Conservation (phyloP, 2,888 invertebrate species). For the Anoncus sp. region DNA sequence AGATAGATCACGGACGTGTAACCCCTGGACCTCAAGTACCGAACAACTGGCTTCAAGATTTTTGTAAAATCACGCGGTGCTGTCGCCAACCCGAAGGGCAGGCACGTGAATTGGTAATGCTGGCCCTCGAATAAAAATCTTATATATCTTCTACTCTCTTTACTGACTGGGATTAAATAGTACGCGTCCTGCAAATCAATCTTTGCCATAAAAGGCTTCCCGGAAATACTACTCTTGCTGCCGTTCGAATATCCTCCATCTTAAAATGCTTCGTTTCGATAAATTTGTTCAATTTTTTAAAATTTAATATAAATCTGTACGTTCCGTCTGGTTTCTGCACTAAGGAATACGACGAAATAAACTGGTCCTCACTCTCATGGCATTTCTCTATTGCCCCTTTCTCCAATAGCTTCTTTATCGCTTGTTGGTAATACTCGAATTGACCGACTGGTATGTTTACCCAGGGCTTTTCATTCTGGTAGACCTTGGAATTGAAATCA, state of each 20-base stretch:
- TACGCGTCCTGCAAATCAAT: slow-evolving; percentile 62
- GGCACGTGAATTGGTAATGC: slow-evolving; percentile 37
- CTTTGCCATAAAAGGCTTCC: slow-evolving; percentile 36
- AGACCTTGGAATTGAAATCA: background rate
- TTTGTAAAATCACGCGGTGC: slow-evolving; percentile 59
- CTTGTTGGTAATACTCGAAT: background rate
- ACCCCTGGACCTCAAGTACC: background rate
- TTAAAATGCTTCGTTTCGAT: slow-evolving; percentile 26
- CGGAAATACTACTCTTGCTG: slow-evolving; percentile 7
- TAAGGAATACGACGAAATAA: slow-evolving; percentile 36
- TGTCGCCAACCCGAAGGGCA: slow-evolving; percentile 44
- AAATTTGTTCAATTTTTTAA: slow-evolving; percentile 42
- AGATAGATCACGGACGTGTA: slow-evolving; percentile 8
- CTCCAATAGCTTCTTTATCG: slow-evolving; percentile 12
- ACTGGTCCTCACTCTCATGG: slow-evolving; percentile 17
- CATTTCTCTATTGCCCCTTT: slow-evolving; percentile 50
- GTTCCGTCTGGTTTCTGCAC: slow-evolving; percentile 19
- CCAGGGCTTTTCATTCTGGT: slow-evolving; percentile 11
- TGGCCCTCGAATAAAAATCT: slow-evolving; percentile 38
- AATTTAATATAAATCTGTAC: slow-evolving; percentile 36
- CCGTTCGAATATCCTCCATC: slow-evolving; percentile 39
- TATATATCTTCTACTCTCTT: slow-evolving; percentile 43
- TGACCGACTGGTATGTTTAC: background rate
- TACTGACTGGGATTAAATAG: slow-evolving; percentile 45
- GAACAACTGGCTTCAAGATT: slow-evolving; percentile 46